Base-by-base conservation (phyloP, 1,140 invertebrate species). In the Drosophila pallidifrons region DNA sequence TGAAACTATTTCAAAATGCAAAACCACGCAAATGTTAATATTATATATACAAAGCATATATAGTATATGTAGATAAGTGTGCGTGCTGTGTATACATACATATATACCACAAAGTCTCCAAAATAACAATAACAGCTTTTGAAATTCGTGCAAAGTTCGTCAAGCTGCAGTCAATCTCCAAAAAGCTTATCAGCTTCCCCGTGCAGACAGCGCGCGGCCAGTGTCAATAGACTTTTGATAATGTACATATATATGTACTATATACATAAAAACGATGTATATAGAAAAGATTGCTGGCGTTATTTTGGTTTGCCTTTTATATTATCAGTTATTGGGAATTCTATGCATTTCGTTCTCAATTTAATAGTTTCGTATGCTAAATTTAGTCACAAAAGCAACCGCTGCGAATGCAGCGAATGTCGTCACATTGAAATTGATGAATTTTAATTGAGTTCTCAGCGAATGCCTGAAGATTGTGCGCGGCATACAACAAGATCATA, bases 171-270 rank as follows among this genome's bases (percentile, higher is more conserved):
- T 81, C 80, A 83, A 73, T 77, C 52, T 68, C 55, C 13, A 52
- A 32, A 52, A 61, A n/a, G 64, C 71, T 69, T 79, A 79, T 79
- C 77, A 76, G 65, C 51, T 72, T 78, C 77, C 65, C 15, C 20
- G 52, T 74, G 75, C 70, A 77, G 75, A 77, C 75, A 77, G 75
- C 71, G 59, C 68, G 63, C 75, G 75, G 71, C 65, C 72, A 79
- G 81, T 81, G 85, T 89, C 85, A 85, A 89, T 89, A 89, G 78
- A 89, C 85, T 80, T 85, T 81, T 81, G 64, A 70, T 74, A 79
- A 72, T 73, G 54, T 30, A 3, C 11, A 20, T 45, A 54, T 30
- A 20, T 45, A 54, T 30, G 30, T 52, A 64, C 13, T 35, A 49
- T 45, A 58, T 60, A 20, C 20, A 16, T 47, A 15, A n/a, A 47